Percentiles rank a stretch among this genome's conserved stretches.
phyloP scores from a whole-genome alignment of 2,888 invertebrate species.

The Chromoteleia sp. region DNA sequence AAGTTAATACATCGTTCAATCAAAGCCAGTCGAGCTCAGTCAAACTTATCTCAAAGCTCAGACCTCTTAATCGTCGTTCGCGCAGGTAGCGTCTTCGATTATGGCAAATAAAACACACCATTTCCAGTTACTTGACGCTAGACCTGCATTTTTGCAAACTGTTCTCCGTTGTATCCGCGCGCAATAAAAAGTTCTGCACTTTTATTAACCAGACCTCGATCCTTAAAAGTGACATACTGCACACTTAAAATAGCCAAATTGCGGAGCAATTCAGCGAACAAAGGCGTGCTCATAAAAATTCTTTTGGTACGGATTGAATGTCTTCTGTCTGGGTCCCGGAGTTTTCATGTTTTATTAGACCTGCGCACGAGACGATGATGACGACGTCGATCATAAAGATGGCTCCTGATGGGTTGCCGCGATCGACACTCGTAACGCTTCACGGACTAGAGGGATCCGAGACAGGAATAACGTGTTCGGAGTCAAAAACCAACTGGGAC shows the following conservation, averaged over 20 bases:
- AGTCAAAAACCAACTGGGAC: conserved; percentile 46
- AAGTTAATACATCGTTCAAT: conserved; percentile 54
- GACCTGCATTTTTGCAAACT: conserved; percentile 57
- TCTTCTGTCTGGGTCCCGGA: conserved; percentile 35
- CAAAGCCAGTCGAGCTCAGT: conserved; percentile 37
- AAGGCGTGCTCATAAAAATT: conserved; percentile 56
- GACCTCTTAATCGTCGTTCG: conserved; percentile 55
- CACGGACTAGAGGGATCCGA: conserved; percentile 20
- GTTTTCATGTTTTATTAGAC: conserved; percentile 67
- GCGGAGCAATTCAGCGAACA: conserved; percentile 52
- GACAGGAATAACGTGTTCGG: conserved; percentile 47
- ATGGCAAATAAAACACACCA: conserved; percentile 53
- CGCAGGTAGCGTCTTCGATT: conserved; percentile 49
- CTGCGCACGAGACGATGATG: conserved; percentile 47
- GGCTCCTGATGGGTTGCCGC: conserved; percentile 62
- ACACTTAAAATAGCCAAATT: conserved; percentile 61
- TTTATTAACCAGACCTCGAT: conserved; percentile 53
- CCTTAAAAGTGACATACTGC: conserved; percentile 61
- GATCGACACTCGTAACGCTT: conserved; percentile 58
- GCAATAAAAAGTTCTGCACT: conserved; percentile 46
- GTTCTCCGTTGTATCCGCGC: conserved; percentile 13
- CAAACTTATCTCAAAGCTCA: conserved; percentile 42
- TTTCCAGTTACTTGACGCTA: conserved; percentile 37
- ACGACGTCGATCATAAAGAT: conserved; percentile 70
- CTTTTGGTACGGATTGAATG: conserved; percentile 42